Evolutionary conservation across 2,888 invertebrate species (phyloP), one percentile per base, ranked within the genome.

Genomic region (Peribatodes rhomboidaria): DNA sequence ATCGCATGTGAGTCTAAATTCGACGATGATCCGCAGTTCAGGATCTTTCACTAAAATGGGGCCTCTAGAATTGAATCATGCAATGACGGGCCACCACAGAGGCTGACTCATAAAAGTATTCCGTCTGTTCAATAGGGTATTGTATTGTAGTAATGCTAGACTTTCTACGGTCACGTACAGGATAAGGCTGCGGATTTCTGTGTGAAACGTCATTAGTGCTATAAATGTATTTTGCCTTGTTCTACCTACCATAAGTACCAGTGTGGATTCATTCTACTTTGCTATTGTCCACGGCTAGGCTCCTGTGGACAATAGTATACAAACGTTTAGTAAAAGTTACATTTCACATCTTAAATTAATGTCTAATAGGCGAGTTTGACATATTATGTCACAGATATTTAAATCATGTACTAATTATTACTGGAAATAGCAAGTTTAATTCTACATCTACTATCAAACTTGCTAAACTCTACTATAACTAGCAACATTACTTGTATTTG

Each of bases 131-230:
- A 44, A 55, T 44, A 44, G 33, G 33, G 52, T 56, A 58, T 65
- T 71, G 67, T 67, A 70, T 76, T 74, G 73, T 74, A 10, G 42
- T 42, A 35, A 68, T 68, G 67, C 69, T 67, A 62, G 64, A 77
- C 84, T 85, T 84, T 84, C 83, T 82, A 76, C 62, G 69, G 75
- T 76, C 74, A 76, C 72, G 73, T 78, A 72, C 70, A 70, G 72
- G 69, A 73, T 73, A 70, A 71, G 66, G 52, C 55, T 56, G 65
- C 49, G 55, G 61, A 42, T 65, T 69, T 61, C 54, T 41, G 8
- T 54, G 16, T 47, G 47, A 49, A 31, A 14, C 47, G 14, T 49
- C 16, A 20, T 31, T 13, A 49, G n/a, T 22, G 47, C 9, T 31
- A 47, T 20, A 20, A 50, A 13, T 20, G 18, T 49, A 35, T 50